Evolutionary conservation across 2,797 vertebrate genomes (phyloP), one percentile per base, ranked within the genome.

Genomic region (Enteromius viviparus): DNA sequence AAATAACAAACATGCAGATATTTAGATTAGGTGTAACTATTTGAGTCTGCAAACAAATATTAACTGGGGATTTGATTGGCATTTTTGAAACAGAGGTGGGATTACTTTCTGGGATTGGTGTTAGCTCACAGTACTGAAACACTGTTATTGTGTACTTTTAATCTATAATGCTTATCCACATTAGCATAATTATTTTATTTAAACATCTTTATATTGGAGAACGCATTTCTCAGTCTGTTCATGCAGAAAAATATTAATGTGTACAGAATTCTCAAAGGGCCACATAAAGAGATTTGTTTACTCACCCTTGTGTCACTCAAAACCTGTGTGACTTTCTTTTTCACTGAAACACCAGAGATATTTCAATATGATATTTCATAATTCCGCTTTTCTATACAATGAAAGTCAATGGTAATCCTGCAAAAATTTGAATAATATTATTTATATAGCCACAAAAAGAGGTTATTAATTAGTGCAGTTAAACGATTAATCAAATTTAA

Each of bases 1-100:
- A 65, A 51, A 71, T 66, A 75, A 82, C 83, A 80, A 85, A 82
- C 55, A 84, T 65, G 64, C 60, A 42, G 76, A 55, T 84, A 86
- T 84, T 87, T 82, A 76, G 62, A 32, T 80, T 70, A 34, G 40
- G 29, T 62, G 78, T 3, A 45, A 78, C 51, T 78, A 81, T 87
- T 84, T 79, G 37, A 75, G 17, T 66, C 55, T 69, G 69, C 21
- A 77, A 77, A 79, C 76, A 65, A 42, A 62, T 42, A 79, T 79
- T 84, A 84, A 85, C 51, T 17, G 51, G 51, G 70, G 80, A 37
- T 81, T 72, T 83, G 75, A 81, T 47, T 85, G 81, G 40, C 60
- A 81, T 82, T 80, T 62, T 10, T 0, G 4, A 60, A 60, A 71
- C 78, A 65, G 83, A 34, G 62, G 8, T 66, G 47, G 71, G 62